These are phyloP conservation scores for Tenrec ecaudatus DNA, from an alignment of 2,113 vertebrate genomes.

Conservation along the genomic window DNA sequence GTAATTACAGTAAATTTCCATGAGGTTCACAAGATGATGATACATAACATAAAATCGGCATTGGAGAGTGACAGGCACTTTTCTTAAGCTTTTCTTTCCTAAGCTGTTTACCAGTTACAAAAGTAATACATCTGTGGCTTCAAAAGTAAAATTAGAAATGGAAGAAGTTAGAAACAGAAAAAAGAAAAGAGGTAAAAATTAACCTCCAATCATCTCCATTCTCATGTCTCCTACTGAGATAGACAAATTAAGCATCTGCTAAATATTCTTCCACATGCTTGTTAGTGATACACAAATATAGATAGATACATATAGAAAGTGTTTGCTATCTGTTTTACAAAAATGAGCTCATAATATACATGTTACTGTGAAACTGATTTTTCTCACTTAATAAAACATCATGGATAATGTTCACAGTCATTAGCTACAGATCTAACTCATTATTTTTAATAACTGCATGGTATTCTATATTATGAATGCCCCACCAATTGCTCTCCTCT, in stretches of 20 bases:
- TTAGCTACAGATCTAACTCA: background rate
- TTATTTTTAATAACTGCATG: background rate
- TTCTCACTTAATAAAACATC: slow-evolving; percentile 16
- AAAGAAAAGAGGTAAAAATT: background rate
- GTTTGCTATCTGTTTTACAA: slow-evolving; percentile 5
- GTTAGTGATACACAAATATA: background rate
- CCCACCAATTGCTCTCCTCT: background rate
- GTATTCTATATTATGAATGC: background rate
- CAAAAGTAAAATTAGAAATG: slow-evolving; percentile 23
- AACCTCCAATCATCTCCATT: background rate
- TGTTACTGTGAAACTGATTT: slow-evolving; percentile 25
- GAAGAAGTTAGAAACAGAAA: background rate
- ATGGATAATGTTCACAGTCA: background rate
- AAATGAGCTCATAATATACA: slow-evolving; percentile 27
- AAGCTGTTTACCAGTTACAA: background rate
- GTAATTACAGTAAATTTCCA: background rate
- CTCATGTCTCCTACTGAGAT: background rate
- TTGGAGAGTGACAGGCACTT: background rate
- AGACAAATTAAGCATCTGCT: slow-evolving; percentile 9
- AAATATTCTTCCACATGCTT: background rate
- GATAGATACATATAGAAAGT: background rate
- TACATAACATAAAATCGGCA: background rate
- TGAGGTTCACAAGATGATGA: background rate
- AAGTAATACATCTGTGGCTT: background rate
- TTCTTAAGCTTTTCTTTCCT: slow-evolving; percentile 22